A percentile compares a stretch with the other conserved stretches of the same genome.
phyloP scores from a whole-genome alignment of 2,888 invertebrate species.

The Ctenicera cuprea region DNA sequence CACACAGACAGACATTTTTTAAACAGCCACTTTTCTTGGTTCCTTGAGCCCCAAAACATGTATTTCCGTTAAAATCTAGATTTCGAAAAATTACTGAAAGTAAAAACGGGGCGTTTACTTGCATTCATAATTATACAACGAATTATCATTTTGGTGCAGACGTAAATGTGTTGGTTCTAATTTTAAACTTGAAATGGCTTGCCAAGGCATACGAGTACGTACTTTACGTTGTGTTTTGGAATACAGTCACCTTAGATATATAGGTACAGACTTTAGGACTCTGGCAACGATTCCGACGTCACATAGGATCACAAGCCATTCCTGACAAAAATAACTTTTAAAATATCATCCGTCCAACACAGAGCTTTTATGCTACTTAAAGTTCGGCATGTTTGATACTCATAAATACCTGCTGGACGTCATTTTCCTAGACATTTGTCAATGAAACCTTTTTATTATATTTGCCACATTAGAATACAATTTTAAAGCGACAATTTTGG shows the following conservation, averaged over 20 bases:
- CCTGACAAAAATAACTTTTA: constrained; percentile 38
- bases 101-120: too few species aligned
- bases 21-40: too few species aligned
- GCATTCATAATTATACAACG: too few species aligned
- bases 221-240: constrained; percentile 10
- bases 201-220: constrained; percentile 16
- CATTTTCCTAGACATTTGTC: neutral
- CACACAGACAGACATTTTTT: too few species aligned
- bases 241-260: constrained; percentile 34
- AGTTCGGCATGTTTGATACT: neutral
- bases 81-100: too few species aligned
- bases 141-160: neutral
- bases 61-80: too few species aligned
- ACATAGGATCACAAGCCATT: constrained; percentile 36
- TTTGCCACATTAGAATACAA: too few species aligned
- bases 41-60: too few species aligned
- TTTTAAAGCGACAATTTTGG: too few species aligned
- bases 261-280: constrained; percentile 22
- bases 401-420: neutral
- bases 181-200: constrained; percentile 9
- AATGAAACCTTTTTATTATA: too few species aligned
- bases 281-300: constrained; percentile 28
- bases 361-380: neutral
- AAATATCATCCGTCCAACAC: constrained; percentile 30
- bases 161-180: constrained; percentile 21